A percentile compares a stretch with the other conserved stretches of the same genome.
phyloP scores from a whole-genome alignment of 1,140 invertebrate genomes.

The Philopotamus ludificatus region DNA sequence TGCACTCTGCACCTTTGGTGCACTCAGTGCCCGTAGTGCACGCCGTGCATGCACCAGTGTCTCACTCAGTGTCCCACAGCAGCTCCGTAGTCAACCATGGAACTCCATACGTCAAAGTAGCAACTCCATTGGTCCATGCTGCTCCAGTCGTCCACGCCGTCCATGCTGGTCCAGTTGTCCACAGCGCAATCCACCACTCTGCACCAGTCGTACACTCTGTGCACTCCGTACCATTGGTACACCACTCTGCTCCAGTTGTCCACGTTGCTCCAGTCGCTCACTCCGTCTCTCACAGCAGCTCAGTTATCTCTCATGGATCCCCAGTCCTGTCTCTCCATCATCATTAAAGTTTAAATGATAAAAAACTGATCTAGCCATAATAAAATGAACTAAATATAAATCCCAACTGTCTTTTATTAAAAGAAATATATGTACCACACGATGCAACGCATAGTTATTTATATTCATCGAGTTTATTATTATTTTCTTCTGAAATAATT shows the following conservation, averaged over 20 bases:
- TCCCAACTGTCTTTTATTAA: no score
- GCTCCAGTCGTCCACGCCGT: constrained; percentile 45
- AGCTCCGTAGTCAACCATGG: constrained; percentile 42
- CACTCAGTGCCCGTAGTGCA: constrained; percentile 45
- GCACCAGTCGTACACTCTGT: constrained; percentile 46
- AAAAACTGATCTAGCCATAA: constrained; percentile 1
- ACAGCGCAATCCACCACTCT: constrained; percentile 44
- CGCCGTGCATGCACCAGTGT: constrained; percentile 44
- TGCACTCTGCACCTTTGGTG: constrained; percentile 44
- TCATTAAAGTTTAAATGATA: constrained; percentile 22
- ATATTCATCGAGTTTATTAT: no score
- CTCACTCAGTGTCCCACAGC: constrained; percentile 44
- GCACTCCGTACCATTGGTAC: constrained; percentile 42
- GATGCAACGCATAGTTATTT: no score
- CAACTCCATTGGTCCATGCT: constrained; percentile 40
- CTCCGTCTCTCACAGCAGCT: constrained; percentile 44
- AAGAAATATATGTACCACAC: no score
- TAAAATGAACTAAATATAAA: constrained; percentile 16
- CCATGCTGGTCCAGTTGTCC: constrained; percentile 45
- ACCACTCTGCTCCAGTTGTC: constrained; percentile 47
- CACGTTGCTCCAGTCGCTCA: constrained; percentile 48
- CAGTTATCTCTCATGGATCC: constrained; percentile 44
- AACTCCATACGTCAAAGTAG: constrained; percentile 26
- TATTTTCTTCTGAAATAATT: no score
- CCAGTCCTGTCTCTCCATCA: constrained; percentile 40